Evolutionary conservation across 2,888 invertebrate species (phyloP).

Genomic region (Ochropacha duplaris): DNA sequence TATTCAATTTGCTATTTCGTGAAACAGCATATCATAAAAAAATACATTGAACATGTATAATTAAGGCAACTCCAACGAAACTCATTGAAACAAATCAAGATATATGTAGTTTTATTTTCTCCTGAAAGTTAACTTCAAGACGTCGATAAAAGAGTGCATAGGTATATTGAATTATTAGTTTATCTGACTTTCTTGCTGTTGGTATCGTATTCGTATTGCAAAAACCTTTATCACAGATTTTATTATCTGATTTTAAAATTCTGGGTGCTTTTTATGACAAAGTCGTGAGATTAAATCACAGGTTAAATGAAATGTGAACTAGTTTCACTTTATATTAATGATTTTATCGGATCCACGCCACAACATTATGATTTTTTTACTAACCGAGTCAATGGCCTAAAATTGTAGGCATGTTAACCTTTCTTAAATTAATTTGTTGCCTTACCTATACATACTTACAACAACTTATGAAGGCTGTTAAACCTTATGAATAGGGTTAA

Average conservation of each 20-base stretch:
- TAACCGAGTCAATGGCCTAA: conserved; percentile 32
- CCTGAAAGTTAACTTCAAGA: too few species aligned
- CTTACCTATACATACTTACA: too few species aligned
- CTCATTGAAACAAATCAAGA: too few species aligned
- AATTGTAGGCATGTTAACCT: conserved; percentile 1
- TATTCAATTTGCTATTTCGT: not conserved
- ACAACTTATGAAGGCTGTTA: not conserved
- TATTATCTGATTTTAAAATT: not conserved
- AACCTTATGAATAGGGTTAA: not conserved
- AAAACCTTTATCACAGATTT: not conserved
- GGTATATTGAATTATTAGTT: too few species aligned
- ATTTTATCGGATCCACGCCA: conserved; percentile 25
- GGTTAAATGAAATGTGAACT: not conserved
- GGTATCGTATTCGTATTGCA: not conserved
- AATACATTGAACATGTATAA: too few species aligned
- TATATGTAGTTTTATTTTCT: too few species aligned
- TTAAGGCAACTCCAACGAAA: too few species aligned
- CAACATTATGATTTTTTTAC: conserved; percentile 22
- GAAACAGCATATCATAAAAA: too few species aligned
- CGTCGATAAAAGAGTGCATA: too few species aligned
- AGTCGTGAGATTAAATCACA: not conserved
- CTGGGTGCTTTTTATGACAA: not conserved
- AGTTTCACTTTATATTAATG: not conserved
- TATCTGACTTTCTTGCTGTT: too few species aligned
- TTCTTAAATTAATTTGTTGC: not conserved